phyloP scores from a whole-genome alignment of 2,888 invertebrate species.

The Megamerina dolium region DNA sequence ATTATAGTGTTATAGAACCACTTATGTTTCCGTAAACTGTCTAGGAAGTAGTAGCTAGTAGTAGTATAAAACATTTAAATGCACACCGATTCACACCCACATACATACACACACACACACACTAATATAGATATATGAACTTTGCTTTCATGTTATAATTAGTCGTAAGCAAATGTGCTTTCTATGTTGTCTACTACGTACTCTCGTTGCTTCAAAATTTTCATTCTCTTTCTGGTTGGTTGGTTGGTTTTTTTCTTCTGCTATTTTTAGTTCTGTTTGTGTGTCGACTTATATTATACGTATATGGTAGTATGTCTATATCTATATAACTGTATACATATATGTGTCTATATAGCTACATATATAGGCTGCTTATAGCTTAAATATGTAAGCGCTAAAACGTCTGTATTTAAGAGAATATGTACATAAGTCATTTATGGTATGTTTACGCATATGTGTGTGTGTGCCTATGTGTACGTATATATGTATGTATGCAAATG shows the following conservation, averaged over 20 bases:
- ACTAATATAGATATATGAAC: not conserved
- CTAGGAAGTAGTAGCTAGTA: too few species aligned
- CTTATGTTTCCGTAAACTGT: too few species aligned
- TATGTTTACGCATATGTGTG: too few species aligned
- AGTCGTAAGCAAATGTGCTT: not conserved
- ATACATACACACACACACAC: slow-evolving; percentile 7
- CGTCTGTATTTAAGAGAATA: too few species aligned
- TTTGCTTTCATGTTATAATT: not conserved
- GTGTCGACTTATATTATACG: not conserved
- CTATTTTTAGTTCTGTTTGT: not conserved
- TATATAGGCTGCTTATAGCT: too few species aligned
- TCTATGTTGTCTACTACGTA: not conserved
- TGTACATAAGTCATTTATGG: too few species aligned
- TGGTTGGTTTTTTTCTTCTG: slow-evolving; percentile 1
- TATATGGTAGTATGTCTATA: not conserved
- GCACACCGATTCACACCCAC: slow-evolving; percentile 12
- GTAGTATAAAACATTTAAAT: slow-evolving; percentile 5
- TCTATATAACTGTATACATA: not conserved
- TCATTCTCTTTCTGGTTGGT: slow-evolving; percentile 8
- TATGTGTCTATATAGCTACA: too few species aligned
- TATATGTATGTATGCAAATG: too few species aligned
- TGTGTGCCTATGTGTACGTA: too few species aligned
- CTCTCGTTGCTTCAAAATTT: too few species aligned
- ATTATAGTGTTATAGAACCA: too few species aligned
- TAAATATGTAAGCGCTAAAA: too few species aligned